phyloP scores from a whole-genome alignment of 1,140 invertebrate genomes.

The Cherax quadricarinatus region DNA sequence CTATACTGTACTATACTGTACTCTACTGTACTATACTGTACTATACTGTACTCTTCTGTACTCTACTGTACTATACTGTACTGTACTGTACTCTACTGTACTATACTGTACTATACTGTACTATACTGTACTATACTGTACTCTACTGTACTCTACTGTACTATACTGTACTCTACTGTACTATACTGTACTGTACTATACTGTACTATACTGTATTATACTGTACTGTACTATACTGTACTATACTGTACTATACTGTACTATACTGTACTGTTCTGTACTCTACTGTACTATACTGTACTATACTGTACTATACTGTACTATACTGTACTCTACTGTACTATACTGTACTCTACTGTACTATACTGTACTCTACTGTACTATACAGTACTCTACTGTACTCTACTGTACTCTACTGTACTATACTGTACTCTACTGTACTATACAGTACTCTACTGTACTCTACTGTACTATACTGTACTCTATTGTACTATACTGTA shows the following conservation, averaged over 20 bases:
- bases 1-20: conserved; percentile 66
- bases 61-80: conserved; percentile 50
- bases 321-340: conserved; percentile 64
- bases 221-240: conserved; percentile 6
- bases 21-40: conserved; percentile 63
- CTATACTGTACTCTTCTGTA: conserved; percentile 51
- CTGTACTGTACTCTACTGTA: background rate
- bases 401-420: conserved; percentile 19
- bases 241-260: background rate
- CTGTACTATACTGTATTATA: background rate
- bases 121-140: conserved; percentile 22
- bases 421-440: conserved; percentile 47
- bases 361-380: conserved; percentile 70
- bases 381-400: conserved; percentile 54
- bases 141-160: conserved; percentile 29
- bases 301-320: conserved; percentile 69
- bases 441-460: conserved; percentile 64
- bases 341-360: conserved; percentile 64
- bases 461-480: conserved; percentile 67
- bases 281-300: conserved; percentile 65
- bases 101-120: conserved; percentile 22
- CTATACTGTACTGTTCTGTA: conserved; percentile 6
- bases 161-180: conserved; percentile 22
- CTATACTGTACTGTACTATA: conserved; percentile 11
- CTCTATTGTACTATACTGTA: no score